A percentile compares a stretch with the other conserved stretches of the same genome.
Evolutionary conservation across 92 coral and sea anemone genomes (phyloP).

Genomic region (Phymanthus crucifer): DNA sequence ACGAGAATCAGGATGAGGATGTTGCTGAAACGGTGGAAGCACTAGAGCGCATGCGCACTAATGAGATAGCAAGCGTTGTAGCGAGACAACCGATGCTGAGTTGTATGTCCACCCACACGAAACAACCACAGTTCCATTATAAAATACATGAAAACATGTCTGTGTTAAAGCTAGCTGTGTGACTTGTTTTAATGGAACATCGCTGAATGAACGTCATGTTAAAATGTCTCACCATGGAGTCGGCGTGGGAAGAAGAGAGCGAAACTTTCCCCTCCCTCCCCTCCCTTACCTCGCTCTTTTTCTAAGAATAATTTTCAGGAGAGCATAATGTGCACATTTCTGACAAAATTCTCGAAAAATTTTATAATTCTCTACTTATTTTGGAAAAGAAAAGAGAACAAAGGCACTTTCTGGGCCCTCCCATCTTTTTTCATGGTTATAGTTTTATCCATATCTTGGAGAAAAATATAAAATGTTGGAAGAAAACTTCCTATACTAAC

Average conservation of each 20-base stretch:
- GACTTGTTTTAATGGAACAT: background rate
- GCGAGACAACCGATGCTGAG: background rate
- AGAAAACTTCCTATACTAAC: too few relatives aligned
- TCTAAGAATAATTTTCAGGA: too few relatives aligned
- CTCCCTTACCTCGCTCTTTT: too few relatives aligned
- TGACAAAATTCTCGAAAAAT: background rate
- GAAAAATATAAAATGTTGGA: too few relatives aligned
- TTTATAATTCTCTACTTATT: too few relatives aligned
- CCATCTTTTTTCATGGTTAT: too few relatives aligned
- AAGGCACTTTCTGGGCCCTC: too few relatives aligned
- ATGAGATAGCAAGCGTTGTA: background rate
- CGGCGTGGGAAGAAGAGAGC: too few relatives aligned
- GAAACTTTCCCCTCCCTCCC: background rate
- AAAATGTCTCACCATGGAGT: background rate
- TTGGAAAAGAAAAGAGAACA: background rate
- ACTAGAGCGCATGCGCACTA: background rate
- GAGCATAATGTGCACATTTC: too few relatives aligned
- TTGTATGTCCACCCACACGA: conserved; percentile 1
- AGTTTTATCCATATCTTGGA: too few relatives aligned
- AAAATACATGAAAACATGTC: background rate
- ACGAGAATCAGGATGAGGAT: background rate
- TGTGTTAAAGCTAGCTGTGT: background rate
- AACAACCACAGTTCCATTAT: background rate
- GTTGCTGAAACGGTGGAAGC: background rate
- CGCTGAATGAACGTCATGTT: background rate